phyloP scores from a whole-genome alignment of 2,888 invertebrate species.

The Hipparchia sbordonii region DNA sequence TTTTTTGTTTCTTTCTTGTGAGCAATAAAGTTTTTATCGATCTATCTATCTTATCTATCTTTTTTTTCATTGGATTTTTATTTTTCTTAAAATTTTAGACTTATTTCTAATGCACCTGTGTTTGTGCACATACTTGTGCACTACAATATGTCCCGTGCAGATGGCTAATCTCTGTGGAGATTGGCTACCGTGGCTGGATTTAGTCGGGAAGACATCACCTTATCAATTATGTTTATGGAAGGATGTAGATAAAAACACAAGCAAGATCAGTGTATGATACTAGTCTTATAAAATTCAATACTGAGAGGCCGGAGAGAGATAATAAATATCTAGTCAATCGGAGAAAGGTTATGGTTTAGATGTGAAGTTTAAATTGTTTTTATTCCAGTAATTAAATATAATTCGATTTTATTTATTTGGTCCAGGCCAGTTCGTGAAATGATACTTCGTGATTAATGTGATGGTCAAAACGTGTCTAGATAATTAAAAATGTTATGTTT shows the following conservation, averaged over 20 bases:
- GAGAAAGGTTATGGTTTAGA: slow-evolving; percentile 34
- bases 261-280: background rate
- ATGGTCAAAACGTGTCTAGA: slow-evolving; percentile 34
- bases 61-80: no score
- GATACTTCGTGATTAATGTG: slow-evolving; percentile 8
- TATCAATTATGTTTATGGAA: no score
- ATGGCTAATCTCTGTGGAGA: no score
- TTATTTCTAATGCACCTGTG: no score
- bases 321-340: slow-evolving; percentile 18
- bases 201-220: no score
- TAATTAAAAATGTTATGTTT: slow-evolving; percentile 24
- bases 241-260: no score
- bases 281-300: background rate
- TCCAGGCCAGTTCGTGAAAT: slow-evolving; percentile 36
- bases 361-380: slow-evolving; percentile 14
- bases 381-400: slow-evolving; percentile 18
- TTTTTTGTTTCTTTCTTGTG: no score
- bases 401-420: slow-evolving; percentile 38
- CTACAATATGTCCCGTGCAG: no score
- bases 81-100: no score
- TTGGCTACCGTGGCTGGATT: no score
- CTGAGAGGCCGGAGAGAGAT: background rate
- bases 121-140: no score
- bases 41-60: background rate
- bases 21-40: no score